Conservation (phyloP, 2,113 vertebrate genomes). For the Onychorhynchus coronatus region DNA sequence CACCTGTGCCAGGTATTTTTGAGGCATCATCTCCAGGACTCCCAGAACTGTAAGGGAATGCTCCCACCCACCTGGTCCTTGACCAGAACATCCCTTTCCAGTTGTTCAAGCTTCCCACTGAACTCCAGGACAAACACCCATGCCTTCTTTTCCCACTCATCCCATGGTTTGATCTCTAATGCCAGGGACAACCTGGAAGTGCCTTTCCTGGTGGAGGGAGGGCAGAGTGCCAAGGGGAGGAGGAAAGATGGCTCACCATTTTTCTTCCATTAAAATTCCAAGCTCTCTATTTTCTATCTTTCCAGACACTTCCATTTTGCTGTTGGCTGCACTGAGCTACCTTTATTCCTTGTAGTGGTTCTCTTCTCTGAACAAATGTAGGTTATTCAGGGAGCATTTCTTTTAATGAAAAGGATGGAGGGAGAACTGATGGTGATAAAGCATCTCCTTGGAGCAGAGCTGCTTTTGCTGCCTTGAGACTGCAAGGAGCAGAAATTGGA, state of each 20-base stretch:
- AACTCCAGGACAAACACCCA: neutral
- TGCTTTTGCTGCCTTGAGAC: neutral
- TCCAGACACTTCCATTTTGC: constrained; percentile 55
- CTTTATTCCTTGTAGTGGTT: constrained; percentile 53
- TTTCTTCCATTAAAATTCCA: neutral
- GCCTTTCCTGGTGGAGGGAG: neutral
- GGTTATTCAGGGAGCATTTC: constrained; percentile 57
- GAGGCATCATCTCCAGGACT: neutral
- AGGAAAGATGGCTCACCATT: neutral
- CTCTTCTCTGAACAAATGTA: constrained; percentile 21
- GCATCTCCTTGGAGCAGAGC: constrained; percentile 34
- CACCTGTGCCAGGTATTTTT: neutral
- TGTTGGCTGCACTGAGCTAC: constrained; percentile 7
- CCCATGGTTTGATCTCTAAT: neutral
- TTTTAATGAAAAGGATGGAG: constrained; percentile 58
- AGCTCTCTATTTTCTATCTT: constrained; percentile 9
- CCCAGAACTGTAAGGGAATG: neutral
- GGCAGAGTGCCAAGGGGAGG: neutral
- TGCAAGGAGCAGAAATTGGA: constrained; percentile 27
- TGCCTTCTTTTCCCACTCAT: neutral
- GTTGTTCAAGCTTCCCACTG: neutral
- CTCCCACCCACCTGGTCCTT: neutral
- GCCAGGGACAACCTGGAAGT: neutral
- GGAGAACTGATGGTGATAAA: constrained; percentile 58
- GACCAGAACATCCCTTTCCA: neutral